A percentile compares a stretch with the other conserved stretches of the same genome.
These are phyloP conservation scores for Cheilinus undulatus DNA, from an alignment of 2,113 vertebrate genomes.

Conservation along the genomic window DNA sequence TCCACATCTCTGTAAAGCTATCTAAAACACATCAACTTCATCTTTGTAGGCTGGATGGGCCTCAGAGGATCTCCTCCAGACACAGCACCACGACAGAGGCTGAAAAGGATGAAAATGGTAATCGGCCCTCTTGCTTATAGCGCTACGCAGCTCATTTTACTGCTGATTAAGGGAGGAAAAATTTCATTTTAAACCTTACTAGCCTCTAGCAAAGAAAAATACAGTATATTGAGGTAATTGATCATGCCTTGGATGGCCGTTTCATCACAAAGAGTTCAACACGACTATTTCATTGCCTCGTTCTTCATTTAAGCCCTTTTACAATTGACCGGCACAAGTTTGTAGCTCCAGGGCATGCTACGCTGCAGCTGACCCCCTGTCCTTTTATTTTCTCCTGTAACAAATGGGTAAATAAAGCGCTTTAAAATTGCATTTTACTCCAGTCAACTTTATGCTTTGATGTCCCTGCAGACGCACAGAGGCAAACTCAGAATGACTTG, in stretches of 20 bases:
- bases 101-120: constrained; percentile 60
- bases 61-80: constrained; percentile 71
- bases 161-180: constrained; percentile 41
- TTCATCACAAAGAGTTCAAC: constrained; percentile 60
- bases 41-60: constrained; percentile 57
- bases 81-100: constrained; percentile 28
- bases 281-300: constrained; percentile 53
- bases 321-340: constrained; percentile 66
- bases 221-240: constrained; percentile 55
- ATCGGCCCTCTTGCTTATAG: constrained; percentile 49
- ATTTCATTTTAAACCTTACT: constrained; percentile 22
- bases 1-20: constrained; percentile 62
- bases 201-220: constrained; percentile 55
- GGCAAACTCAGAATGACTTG: background rate
- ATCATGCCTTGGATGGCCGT: constrained; percentile 62
- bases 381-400: constrained; percentile 53
- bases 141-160: constrained; percentile 34
- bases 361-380: constrained; percentile 12
- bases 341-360: constrained; percentile 20
- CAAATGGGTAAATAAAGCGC: constrained; percentile 58
- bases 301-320: constrained; percentile 60
- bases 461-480: constrained; percentile 1
- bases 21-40: constrained; percentile 73
- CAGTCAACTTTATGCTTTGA: constrained; percentile 34
- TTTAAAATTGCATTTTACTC: constrained; percentile 54